phyloP scores from a whole-genome alignment of 2,888 invertebrate species.

The Hemaris fuciformis region DNA sequence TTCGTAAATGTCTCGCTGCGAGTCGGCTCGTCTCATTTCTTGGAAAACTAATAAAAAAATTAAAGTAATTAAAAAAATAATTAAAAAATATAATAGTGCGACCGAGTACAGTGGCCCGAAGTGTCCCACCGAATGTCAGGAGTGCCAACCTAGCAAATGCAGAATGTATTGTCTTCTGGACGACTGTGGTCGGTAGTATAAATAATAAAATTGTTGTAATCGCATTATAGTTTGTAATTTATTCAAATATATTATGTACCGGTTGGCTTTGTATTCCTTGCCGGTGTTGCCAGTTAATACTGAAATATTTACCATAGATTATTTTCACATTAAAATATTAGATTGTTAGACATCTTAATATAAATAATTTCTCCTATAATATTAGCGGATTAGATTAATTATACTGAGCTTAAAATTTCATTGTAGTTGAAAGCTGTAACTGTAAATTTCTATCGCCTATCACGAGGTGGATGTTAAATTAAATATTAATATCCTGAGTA shows the following conservation, averaged over 20 bases:
- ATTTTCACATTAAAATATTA: no score
- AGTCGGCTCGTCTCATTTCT: background rate
- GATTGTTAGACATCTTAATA: background rate
- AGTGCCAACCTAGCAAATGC: slow-evolving; percentile 31
- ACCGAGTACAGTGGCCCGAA: slow-evolving; percentile 36
- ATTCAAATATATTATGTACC: slow-evolving; percentile 38
- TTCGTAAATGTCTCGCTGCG: background rate
- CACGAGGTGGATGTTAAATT: no score
- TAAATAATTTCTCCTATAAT: background rate
- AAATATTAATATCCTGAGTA: no score
- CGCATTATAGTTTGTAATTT: slow-evolving; percentile 69
- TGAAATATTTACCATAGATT: slow-evolving; percentile 19
- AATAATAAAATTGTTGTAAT: slow-evolving; percentile 59
- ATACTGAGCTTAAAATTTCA: background rate
- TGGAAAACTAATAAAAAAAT: background rate
- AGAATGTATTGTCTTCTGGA: background rate
- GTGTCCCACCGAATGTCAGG: slow-evolving; percentile 58
- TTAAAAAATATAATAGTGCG: background rate
- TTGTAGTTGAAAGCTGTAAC: background rate
- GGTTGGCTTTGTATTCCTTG: slow-evolving; percentile 7
- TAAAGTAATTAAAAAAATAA: background rate
- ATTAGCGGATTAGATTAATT: no score
- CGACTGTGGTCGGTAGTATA: slow-evolving; percentile 3
- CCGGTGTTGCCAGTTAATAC: slow-evolving; percentile 8
- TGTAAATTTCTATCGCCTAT: no score